phyloP scores from a whole-genome alignment of 2,888 invertebrate genomes.

The Spatulosminthurus flaviceps region DNA sequence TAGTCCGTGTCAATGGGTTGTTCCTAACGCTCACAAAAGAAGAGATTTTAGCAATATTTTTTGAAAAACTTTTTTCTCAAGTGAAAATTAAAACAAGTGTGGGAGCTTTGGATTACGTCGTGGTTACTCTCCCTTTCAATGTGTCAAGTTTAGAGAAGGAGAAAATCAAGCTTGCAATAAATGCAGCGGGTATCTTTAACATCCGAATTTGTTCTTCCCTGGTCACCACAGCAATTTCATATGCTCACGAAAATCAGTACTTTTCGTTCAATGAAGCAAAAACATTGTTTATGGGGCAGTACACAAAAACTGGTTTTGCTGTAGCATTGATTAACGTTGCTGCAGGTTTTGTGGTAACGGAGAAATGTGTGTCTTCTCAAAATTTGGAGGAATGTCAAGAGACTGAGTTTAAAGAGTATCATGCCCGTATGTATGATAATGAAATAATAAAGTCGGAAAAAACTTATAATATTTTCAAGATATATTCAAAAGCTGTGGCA shows the following conservation, averaged over 20 bases:
- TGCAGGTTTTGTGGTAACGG: neutral
- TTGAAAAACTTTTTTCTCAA: neutral
- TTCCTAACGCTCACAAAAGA: neutral
- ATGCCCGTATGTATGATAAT: neutral
- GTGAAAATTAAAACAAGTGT: neutral
- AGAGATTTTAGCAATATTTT: slow-evolving; percentile 9
- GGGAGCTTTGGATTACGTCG: neutral
- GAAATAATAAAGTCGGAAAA: neutral
- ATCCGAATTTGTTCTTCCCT: neutral
- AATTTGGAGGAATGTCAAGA: slow-evolving; percentile 14
- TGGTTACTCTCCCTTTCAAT: neutral
- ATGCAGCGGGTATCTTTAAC: neutral
- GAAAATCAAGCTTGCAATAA: neutral
- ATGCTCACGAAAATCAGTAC: neutral
- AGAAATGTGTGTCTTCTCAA: neutral
- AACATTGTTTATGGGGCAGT: neutral
- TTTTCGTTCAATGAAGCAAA: neutral
- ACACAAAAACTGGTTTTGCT: neutral
- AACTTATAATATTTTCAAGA: neutral
- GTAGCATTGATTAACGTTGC: neutral
- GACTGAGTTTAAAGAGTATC: neutral
- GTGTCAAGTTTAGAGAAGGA: slow-evolving; percentile 16
- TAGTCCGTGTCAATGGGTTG: neutral
- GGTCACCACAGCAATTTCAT: neutral
- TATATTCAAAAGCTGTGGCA: neutral